Percentiles rank a stretch among this genome's conserved stretches.
Evolutionary conservation across 2,888 invertebrate species (phyloP).

Genomic region (Lasioglossum figueresi): DNA sequence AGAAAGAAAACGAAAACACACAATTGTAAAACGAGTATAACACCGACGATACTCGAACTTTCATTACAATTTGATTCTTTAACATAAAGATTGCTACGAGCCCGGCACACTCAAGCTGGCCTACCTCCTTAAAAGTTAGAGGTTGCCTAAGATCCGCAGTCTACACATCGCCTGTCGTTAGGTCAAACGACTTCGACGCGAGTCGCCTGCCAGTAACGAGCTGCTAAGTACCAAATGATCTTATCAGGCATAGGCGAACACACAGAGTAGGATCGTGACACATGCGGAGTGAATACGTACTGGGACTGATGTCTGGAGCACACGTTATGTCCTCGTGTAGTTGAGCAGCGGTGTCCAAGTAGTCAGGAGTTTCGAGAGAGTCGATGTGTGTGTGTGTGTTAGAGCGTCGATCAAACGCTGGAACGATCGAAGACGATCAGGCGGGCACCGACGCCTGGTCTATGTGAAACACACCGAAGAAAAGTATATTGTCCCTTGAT

Average conservation of each 20-base stretch:
- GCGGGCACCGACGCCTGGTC: conserved; percentile 12
- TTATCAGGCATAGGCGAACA: background rate
- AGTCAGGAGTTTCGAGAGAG: background rate
- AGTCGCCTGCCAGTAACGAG: conserved; percentile 27
- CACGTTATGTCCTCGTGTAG: conserved; percentile 32
- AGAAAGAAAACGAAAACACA: too few species aligned
- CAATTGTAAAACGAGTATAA: background rate
- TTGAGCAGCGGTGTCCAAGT: conserved; percentile 1
- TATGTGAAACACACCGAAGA: conserved; percentile 28
- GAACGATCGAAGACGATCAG: conserved; percentile 1
- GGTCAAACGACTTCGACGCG: conserved; percentile 10
- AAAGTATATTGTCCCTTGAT: conserved; percentile 16
- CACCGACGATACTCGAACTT: too few species aligned
- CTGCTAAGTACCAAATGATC: conserved; percentile 32
- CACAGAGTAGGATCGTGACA: background rate
- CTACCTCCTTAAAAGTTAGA: too few species aligned
- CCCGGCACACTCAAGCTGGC: background rate
- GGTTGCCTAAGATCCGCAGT: background rate
- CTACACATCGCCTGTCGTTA: background rate
- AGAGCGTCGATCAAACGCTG: conserved; percentile 36
- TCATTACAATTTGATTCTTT: too few species aligned
- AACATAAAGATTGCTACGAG: background rate
- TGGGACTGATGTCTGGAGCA: conserved; percentile 14
- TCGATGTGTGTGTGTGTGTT: background rate
- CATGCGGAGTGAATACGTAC: conserved; percentile 45